A percentile compares a stretch with the other conserved stretches of the same genome.
These are phyloP conservation scores for Dolomedes plantarius DNA, from an alignment of 2,888 invertebrate species.

Conservation along the genomic window DNA sequence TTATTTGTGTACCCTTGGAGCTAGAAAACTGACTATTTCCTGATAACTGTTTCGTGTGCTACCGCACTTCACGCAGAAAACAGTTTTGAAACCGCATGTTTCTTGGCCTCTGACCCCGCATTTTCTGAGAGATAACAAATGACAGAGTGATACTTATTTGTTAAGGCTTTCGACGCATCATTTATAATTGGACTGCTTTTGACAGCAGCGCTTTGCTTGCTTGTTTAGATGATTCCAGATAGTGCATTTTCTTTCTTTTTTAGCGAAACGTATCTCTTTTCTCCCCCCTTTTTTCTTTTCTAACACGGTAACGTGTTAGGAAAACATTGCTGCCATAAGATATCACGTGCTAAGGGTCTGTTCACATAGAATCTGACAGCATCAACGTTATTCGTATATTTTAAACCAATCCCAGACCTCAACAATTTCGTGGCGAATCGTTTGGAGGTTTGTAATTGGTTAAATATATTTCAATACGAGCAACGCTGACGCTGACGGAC, in stretches of 20 bases:
- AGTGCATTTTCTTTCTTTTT: background rate
- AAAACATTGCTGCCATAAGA: background rate
- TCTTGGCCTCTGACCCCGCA: background rate
- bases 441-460: too few species aligned
- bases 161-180: constrained; percentile 11
- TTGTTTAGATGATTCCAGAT: constrained; percentile 10
- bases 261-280: too few species aligned
- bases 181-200: constrained; percentile 6
- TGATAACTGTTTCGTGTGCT: background rate
- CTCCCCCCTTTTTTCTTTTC: background rate
- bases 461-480: too few species aligned
- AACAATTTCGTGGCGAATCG: too few species aligned
- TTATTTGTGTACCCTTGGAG: background rate
- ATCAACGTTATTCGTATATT: too few species aligned
- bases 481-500: too few species aligned
- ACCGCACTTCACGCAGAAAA: background rate
- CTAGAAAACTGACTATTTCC: background rate
- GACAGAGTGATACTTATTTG: constrained; percentile 8
- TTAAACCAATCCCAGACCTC: too few species aligned
- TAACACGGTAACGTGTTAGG: background rate
- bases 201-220: background rate
- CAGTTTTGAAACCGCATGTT: background rate
- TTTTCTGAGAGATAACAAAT: background rate
- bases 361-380: too few species aligned
- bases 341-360: too few species aligned